phyloP scores from a whole-genome alignment of 2,797 vertebrate genomes.

The Emys orbicularis region DNA sequence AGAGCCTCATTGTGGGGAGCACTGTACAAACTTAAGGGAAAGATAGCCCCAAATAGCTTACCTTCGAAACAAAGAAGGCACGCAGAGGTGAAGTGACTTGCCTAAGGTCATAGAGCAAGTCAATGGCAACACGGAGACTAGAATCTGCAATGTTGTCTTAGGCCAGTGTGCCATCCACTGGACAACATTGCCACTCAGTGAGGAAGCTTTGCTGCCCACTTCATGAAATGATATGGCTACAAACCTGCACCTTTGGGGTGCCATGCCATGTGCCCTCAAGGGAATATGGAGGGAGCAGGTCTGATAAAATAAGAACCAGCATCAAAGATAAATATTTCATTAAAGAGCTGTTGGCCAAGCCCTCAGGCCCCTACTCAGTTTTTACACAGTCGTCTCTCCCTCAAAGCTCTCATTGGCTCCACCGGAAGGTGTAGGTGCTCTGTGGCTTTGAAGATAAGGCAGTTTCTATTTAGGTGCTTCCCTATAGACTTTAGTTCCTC shows the following conservation, averaged over 20 bases:
- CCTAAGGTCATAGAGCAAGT: neutral
- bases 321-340: fast-evolving
- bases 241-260: neutral
- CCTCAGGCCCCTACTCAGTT: neutral
- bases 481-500: neutral
- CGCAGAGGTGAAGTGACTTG: neutral
- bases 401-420: neutral
- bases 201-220: neutral
- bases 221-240: neutral
- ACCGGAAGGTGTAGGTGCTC: neutral
- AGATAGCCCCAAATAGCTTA: neutral
- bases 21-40: neutral
- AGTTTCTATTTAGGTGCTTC: neutral
- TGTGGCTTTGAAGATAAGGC: neutral
- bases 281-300: neutral
- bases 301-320: neutral
- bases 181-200: neutral
- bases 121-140: neutral
- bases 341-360: neutral
- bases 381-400: neutral
- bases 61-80: neutral
- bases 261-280: neutral
- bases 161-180: neutral
- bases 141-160: neutral
- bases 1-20: neutral